These are phyloP conservation scores for Xenus cinereus DNA, from an alignment of 2,113 vertebrate genomes.

Conservation along the genomic window DNA sequence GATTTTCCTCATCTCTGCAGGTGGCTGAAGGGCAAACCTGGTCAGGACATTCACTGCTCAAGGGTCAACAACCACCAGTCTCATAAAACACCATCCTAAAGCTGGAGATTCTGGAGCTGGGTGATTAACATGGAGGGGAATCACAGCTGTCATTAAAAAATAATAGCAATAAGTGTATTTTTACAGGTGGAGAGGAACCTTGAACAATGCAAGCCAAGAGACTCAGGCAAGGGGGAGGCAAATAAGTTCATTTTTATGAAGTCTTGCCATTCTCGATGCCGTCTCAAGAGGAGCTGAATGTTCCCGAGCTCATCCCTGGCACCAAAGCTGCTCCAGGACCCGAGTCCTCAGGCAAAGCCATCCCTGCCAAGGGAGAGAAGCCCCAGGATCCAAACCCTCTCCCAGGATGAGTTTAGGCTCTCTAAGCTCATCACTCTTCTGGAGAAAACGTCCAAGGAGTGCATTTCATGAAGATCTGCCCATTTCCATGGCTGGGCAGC, in stretches of 20 bases:
- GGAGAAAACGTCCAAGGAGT: background rate
- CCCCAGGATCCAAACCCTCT: background rate
- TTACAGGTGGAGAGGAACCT: background rate
- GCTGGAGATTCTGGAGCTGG: background rate
- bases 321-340: background rate
- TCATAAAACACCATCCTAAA: fast-evolving
- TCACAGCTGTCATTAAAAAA: background rate
- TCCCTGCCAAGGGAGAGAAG: background rate
- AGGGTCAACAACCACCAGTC: background rate
- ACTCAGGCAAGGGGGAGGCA: background rate
- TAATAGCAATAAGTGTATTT: fast-evolving
- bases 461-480: background rate
- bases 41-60: background rate
- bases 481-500: background rate
- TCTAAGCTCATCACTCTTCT: background rate
- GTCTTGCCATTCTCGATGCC: fast-evolving
- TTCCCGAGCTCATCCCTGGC: background rate
- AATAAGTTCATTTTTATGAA: background rate
- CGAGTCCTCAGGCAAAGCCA: background rate
- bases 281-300: background rate
- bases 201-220: background rate
- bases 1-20: background rate
- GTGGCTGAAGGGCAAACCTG: background rate
- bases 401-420: background rate
- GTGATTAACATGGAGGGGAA: background rate